Evolutionary conservation across 2,888 invertebrate genomes (phyloP).

Genomic region (Diabrotica balteata): DNA sequence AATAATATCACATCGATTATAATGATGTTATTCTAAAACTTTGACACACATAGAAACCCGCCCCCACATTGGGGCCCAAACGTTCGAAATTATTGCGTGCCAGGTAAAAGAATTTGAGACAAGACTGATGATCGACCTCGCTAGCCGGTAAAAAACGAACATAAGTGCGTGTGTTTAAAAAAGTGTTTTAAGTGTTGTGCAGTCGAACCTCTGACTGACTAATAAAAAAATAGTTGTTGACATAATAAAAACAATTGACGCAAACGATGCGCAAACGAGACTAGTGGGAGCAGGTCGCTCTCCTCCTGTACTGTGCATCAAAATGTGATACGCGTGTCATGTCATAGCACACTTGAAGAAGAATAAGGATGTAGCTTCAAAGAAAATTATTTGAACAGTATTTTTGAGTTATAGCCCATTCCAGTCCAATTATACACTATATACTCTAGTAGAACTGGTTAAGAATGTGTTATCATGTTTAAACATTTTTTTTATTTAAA

Average conservation of each 20-base stretch:
- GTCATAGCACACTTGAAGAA: conserved; percentile 42
- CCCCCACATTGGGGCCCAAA: neutral
- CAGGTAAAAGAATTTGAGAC: conserved; percentile 26
- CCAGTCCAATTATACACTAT: too few relatives aligned
- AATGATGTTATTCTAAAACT: neutral
- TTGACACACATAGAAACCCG: neutral
- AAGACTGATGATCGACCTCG: conserved; percentile 45
- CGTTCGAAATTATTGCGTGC: conserved; percentile 33
- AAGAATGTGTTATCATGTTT: too few relatives aligned
- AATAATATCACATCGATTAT: too few relatives aligned
- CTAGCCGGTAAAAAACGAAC: conserved; percentile 36
- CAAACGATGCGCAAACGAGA: conserved; percentile 25
- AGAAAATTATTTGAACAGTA: too few relatives aligned
- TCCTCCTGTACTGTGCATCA: conserved; percentile 32
- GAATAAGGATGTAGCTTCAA: neutral
- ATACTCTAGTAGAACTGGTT: too few relatives aligned
- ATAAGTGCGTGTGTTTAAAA: conserved; percentile 47
- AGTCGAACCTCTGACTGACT: conserved; percentile 48
- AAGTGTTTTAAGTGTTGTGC: conserved; percentile 55
- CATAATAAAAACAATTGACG: conserved; percentile 47
- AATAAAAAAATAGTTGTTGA: conserved; percentile 53
- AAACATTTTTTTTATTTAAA: too few relatives aligned
- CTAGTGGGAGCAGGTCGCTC: conserved; percentile 7
- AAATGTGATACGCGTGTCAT: conserved; percentile 35
- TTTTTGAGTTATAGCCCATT: too few relatives aligned